Base-by-base conservation (phyloP, 2,888 invertebrate genomes). In the Chloroclysta siterata region DNA sequence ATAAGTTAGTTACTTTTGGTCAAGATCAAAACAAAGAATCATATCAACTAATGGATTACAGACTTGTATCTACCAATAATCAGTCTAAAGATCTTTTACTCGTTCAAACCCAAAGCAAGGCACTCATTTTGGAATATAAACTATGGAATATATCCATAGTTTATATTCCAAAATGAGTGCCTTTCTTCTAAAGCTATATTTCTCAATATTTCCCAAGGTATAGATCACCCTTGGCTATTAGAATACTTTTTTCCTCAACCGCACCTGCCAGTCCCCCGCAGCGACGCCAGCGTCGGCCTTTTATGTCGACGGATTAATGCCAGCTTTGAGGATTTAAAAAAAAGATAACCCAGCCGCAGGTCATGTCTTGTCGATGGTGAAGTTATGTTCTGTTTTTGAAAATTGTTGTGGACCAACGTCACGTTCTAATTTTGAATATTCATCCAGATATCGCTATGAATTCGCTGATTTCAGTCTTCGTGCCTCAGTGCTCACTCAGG, bases 181-280 rank as follows among this genome's bases (percentile, higher is more conserved):
- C n/a, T n/a, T n/a, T n/a, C n/a, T n/a, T n/a, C n/a, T n/a, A n/a
- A n/a, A n/a, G n/a, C n/a, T n/a, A n/a, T n/a, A n/a, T n/a, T n/a
- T n/a, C n/a, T n/a, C 69, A 48, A 65, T 65, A 60, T 56, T 46
- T 46, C 17, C 48, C 48, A 51, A 48, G 36, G 33, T 52, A 65
- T 54, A 67, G 60, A 68, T 77, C 78, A 73, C 73, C 54, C 68
- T 66, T 68, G 67, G 65, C 66, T 62, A 55, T 60, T 63, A 63
- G 47, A 65, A 60, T 56, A 72, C 72, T 67, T 73, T 80, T 81
- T 80, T 78, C 74, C 72, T 65, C 60, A 60, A 69, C 71, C 82
- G 82, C 90, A 90, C 89, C 90, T 90, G 90, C 87, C 87, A 80
- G 72, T 75, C 81, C 85, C 90, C 89, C 81, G 83, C 83, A 64